Conservation (phyloP, 2,113 vertebrate species). For the Capreolus pygargus region DNA sequence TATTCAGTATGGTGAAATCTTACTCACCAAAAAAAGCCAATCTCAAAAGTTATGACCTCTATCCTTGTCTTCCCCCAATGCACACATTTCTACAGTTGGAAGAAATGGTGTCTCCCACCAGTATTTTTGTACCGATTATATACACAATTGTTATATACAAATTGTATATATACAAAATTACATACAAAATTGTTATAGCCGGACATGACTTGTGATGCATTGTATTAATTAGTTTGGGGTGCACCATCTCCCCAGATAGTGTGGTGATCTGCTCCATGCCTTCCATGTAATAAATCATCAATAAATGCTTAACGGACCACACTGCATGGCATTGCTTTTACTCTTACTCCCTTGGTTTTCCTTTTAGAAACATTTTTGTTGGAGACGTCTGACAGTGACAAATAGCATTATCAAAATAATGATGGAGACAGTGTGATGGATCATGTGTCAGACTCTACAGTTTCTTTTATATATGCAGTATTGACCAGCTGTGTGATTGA, state of each 20-base stretch:
- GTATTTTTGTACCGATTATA: background rate
- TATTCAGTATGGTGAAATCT: background rate
- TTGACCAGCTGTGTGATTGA: slow-evolving; percentile 49
- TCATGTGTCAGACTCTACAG: slow-evolving; percentile 34
- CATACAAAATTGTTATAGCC: background rate
- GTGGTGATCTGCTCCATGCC: background rate
- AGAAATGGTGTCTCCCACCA: background rate
- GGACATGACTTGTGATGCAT: background rate
- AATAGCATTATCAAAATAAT: slow-evolving; percentile 58
- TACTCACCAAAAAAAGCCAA: background rate
- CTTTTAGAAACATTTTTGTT: slow-evolving; percentile 40
- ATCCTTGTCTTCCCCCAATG: background rate
- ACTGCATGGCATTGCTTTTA: background rate
- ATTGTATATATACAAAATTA: no score
- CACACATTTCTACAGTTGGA: background rate
- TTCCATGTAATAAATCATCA: background rate
- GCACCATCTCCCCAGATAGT: background rate
- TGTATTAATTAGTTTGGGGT: background rate
- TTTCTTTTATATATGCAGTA: slow-evolving; percentile 43
- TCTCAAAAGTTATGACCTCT: background rate
- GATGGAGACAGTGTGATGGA: slow-evolving; percentile 55
- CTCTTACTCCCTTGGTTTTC: slow-evolving; percentile 15
- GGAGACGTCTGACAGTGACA: slow-evolving; percentile 48
- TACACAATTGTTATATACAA: no score
- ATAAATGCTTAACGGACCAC: background rate